phyloP scores from a whole-genome alignment of 2,113 vertebrate genomes.

The Megaceryle maxima region DNA sequence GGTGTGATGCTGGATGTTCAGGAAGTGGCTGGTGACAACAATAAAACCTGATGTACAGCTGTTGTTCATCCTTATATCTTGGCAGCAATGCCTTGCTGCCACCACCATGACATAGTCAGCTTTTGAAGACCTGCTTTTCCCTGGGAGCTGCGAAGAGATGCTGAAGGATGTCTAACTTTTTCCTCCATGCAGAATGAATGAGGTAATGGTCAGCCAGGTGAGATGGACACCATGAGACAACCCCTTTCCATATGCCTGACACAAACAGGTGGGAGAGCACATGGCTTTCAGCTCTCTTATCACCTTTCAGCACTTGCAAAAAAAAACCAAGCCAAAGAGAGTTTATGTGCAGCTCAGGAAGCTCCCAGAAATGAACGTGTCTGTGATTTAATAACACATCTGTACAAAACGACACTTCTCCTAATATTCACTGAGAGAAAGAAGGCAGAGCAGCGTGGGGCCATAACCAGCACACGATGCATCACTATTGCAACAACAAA shows the following conservation, averaged over 20 bases:
- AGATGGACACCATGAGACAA: not conserved
- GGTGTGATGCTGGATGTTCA: not conserved
- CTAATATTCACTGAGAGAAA: constrained; percentile 26
- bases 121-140: not conserved
- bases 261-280: not conserved
- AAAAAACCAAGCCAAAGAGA: not conserved
- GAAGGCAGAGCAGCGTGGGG: not conserved
- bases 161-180: not conserved
- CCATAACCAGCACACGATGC: not conserved
- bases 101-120: not conserved
- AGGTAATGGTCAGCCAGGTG: not conserved
- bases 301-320: not conserved
- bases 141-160: not conserved
- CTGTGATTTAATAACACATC: constrained; percentile 62
- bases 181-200: not conserved
- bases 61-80: not conserved
- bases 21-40: not conserved
- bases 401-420: constrained; percentile 26
- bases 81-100: not conserved
- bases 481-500: constrained; percentile 37
- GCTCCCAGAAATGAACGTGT: constrained; percentile 13
- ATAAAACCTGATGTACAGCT: not conserved
- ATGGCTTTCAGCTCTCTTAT: not conserved
- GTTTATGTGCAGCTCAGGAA: constrained; percentile 32
- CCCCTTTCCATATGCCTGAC: not conserved